A percentile compares a stretch with the other conserved stretches of the same genome.
These are phyloP conservation scores for Gymnocypris eckloni DNA, from an alignment of 2,797 vertebrate genomes.

Conservation along the genomic window DNA sequence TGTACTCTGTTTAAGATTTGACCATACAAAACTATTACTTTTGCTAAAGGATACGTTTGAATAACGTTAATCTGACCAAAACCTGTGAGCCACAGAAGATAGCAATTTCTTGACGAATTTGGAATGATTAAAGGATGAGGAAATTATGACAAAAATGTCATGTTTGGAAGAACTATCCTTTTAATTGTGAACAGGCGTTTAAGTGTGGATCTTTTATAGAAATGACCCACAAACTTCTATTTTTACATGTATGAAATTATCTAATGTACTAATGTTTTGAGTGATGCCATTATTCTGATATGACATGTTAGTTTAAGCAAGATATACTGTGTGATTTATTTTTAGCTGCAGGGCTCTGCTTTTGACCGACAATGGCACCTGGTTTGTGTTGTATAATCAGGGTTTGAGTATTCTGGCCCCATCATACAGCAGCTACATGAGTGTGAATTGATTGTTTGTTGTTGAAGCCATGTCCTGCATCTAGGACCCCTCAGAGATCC, in stretches of 20 bases:
- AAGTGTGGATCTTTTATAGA: background rate
- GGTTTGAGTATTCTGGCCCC: constrained; percentile 42
- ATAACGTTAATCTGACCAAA: background rate
- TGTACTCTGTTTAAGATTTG: background rate
- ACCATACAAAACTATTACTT: background rate
- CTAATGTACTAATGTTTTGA: background rate
- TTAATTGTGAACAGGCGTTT: background rate
- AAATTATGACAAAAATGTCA: background rate
- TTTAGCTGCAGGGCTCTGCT: constrained; percentile 37
- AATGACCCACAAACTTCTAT: background rate
- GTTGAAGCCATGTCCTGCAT: constrained; percentile 61
- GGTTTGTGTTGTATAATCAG: constrained; percentile 57
- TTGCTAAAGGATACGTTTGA: background rate
- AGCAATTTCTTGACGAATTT: background rate
- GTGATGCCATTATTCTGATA: background rate
- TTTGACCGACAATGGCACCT: constrained; percentile 53
- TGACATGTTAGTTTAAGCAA: constrained; percentile 1
- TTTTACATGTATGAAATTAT: background rate
- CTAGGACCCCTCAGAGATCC: constrained; percentile 49
- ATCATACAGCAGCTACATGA: constrained; percentile 34
- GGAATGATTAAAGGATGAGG: background rate
- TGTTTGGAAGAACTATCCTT: background rate
- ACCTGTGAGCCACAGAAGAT: background rate
- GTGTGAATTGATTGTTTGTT: constrained; percentile 44
- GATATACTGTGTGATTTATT: constrained; percentile 29